phyloP scores from a whole-genome alignment of 2,888 invertebrate genomes.

The Ganaspis brasiliensis region DNA sequence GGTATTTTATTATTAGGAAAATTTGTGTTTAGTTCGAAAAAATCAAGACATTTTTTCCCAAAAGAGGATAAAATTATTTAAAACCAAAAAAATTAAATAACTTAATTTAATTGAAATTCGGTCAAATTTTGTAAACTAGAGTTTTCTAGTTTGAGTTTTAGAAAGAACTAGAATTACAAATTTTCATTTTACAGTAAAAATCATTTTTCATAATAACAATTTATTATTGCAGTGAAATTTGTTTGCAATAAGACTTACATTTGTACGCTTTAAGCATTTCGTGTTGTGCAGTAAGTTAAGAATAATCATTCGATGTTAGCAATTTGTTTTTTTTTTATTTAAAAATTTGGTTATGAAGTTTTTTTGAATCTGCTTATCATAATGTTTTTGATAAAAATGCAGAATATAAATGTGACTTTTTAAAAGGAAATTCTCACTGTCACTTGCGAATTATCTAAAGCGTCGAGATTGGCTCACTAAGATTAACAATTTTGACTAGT shows the following conservation, averaged over 20 bases:
- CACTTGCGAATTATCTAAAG: constrained; percentile 12
- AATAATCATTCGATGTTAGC: neutral
- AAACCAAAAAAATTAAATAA: neutral
- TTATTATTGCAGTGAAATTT: neutral
- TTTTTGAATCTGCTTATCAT: neutral
- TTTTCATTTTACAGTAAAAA: constrained; percentile 22
- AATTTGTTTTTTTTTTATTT: neutral
- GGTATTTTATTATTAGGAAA: no score
- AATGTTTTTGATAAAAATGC: constrained; percentile 6
- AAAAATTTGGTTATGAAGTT: constrained; percentile 10
- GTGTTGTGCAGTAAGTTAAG: constrained; percentile 20
- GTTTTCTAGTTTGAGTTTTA: constrained; percentile 8
- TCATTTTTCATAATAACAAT: neutral
- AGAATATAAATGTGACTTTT: constrained; percentile 5
- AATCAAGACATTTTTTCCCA: no score
- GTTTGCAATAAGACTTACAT: neutral
- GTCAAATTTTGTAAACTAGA: neutral
- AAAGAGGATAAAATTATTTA: no score
- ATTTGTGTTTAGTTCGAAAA: no score
- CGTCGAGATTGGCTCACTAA: constrained; percentile 9
- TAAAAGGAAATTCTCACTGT: constrained; percentile 12
- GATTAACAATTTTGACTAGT: constrained; percentile 30
- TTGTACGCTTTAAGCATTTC: constrained; percentile 25
- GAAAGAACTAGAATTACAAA: neutral
- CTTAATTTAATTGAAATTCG: neutral